These are phyloP conservation scores for Otis tarda DNA, from an alignment of 2,113 vertebrate species.

Conservation along the genomic window DNA sequence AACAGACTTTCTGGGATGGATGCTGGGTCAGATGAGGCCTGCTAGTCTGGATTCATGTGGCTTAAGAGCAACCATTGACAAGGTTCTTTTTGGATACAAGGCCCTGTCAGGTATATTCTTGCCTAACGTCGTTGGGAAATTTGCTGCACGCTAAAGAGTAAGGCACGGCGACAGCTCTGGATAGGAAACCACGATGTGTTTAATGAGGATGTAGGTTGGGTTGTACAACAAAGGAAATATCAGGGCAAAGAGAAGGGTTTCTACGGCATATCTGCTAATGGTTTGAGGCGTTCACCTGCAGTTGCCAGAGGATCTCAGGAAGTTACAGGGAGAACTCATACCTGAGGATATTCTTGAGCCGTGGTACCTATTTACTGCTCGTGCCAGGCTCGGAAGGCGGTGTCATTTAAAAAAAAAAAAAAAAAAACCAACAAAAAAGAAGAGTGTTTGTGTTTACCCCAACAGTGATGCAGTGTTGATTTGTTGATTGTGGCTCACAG, in stretches of 20 bases:
- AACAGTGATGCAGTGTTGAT: not conserved
- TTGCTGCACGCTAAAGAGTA: not conserved
- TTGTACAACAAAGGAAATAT: not conserved
- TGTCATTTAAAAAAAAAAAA: not conserved
- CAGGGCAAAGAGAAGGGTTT: not conserved
- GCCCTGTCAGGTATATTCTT: not conserved
- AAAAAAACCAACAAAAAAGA: not conserved
- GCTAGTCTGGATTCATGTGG: not conserved
- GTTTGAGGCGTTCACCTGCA: not conserved
- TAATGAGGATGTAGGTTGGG: not conserved
- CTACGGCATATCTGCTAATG: not conserved
- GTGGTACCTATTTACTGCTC: not conserved
- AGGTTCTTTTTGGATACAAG: not conserved
- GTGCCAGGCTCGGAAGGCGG: not conserved
- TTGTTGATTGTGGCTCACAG: not conserved
- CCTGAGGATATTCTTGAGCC: not conserved
- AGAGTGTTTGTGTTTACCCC: not conserved
- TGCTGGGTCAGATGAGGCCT: not conserved
- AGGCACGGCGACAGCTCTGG: not conserved
- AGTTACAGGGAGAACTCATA: rapidly evolving
- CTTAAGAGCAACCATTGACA: not conserved
- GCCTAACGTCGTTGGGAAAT: not conserved
- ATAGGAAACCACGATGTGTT: not conserved
- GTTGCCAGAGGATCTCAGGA: not conserved
- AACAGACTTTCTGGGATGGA: not conserved